Percentiles rank a stretch among this genome's conserved stretches.
phyloP scores from a whole-genome alignment of 2,113 vertebrate genomes.

The Holacanthus passer region DNA sequence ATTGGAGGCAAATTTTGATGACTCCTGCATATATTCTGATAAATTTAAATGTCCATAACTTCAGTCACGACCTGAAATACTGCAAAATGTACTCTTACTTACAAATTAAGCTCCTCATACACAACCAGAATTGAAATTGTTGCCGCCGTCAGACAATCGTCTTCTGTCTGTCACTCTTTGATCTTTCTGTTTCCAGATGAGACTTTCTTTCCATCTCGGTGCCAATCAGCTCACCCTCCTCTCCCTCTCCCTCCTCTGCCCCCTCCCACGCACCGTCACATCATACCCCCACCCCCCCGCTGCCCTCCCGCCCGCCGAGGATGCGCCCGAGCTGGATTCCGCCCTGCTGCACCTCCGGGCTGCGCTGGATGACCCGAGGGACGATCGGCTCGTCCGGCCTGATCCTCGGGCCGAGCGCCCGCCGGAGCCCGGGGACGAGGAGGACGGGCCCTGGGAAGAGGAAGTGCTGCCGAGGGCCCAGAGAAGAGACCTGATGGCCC shows the following conservation, averaged over 20 bases:
- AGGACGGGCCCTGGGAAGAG: constrained; percentile 21
- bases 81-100: neutral
- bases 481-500: constrained; percentile 51
- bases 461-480: constrained; percentile 47
- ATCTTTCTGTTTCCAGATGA: constrained; percentile 73
- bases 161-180: neutral
- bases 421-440: neutral
- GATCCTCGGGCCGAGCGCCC: neutral
- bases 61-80: too few species aligned
- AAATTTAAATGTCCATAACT: too few species aligned
- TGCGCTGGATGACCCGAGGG: constrained; percentile 21
- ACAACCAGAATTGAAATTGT: too few species aligned
- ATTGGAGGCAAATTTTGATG: neutral
- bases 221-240: constrained; percentile 64
- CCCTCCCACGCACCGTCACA: constrained; percentile 12
- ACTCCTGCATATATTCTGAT: neutral
- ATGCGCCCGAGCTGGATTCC: constrained; percentile 52
- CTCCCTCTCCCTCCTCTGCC: constrained; percentile 63
- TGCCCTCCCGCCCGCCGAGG: constrained; percentile 15
- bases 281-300: constrained; percentile 38
- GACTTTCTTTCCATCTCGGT: constrained; percentile 36
- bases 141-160: too few species aligned
- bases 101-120: neutral
- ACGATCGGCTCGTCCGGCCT: neutral
- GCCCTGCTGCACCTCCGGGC: constrained; percentile 61